Conservation (phyloP, 2,113 vertebrate genomes). For the Gila orcuttii region DNA sequence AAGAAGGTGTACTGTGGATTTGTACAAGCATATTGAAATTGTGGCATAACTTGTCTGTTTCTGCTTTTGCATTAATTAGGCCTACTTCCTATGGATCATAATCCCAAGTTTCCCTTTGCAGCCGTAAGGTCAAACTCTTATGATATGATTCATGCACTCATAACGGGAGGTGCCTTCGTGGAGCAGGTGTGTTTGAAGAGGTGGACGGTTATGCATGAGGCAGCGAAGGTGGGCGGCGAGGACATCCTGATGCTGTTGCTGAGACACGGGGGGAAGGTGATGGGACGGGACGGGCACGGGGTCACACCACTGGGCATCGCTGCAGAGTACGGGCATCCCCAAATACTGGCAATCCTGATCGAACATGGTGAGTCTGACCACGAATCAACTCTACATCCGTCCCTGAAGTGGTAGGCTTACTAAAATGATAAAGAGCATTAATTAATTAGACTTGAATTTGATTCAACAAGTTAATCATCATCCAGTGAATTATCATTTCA, state of each 20-base stretch:
- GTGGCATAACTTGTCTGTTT: not conserved
- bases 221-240: conserved; percentile 81
- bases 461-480: too few species aligned
- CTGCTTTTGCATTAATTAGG: not conserved
- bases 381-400: not conserved
- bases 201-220: conserved; percentile 86
- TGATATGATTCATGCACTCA: conserved; percentile 77
- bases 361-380: conserved; percentile 72
- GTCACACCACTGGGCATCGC: conserved; percentile 82
- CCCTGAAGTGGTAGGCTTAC: too few species aligned
- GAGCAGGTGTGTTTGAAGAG: conserved; percentile 80
- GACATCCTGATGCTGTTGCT: conserved; percentile 81
- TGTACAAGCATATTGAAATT: not conserved
- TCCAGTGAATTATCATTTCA: too few species aligned
- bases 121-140: conserved; percentile 79
- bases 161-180: conserved; percentile 79
- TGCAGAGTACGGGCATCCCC: conserved; percentile 80
- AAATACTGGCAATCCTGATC: conserved; percentile 83
- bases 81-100: not conserved
- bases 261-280: conserved; percentile 77
- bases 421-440: too few species aligned
- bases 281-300: conserved; percentile 76
- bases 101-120: conserved; percentile 57
- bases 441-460: too few species aligned
- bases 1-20: not conserved